These are phyloP conservation scores for Abrostola tripartita DNA, from an alignment of 2,888 invertebrate genomes.

Conservation along the genomic window DNA sequence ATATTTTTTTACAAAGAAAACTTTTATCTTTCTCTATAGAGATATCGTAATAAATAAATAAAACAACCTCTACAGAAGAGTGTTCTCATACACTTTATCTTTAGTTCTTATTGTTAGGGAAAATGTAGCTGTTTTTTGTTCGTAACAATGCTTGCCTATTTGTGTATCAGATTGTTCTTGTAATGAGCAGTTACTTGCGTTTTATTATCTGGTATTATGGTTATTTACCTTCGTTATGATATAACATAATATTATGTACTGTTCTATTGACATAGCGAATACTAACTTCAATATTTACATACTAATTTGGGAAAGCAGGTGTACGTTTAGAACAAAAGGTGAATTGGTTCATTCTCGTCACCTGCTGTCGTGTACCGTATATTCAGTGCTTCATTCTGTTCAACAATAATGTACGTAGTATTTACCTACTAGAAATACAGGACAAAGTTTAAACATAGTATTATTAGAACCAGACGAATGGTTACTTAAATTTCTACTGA, in stretches of 20 bases:
- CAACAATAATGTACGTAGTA: too few species aligned
- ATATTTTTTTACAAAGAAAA: conserved; percentile 3
- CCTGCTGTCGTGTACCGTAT: neutral
- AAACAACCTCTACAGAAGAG: conserved; percentile 12
- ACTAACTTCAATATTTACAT: conserved; percentile 1
- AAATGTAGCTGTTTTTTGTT: conserved; percentile 24
- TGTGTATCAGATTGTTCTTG: conserved; percentile 21
- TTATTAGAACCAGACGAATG: too few species aligned
- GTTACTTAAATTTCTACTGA: too few species aligned
- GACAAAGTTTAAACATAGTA: too few species aligned
- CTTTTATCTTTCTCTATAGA: conserved; percentile 13
- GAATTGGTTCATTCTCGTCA: conserved; percentile 11
- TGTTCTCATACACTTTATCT: conserved; percentile 16
- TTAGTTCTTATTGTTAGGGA: conserved; percentile 22
- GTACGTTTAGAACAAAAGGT: conserved; percentile 10
- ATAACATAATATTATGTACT: neutral
- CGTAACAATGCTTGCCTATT: conserved; percentile 11
- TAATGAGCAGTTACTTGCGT: conserved; percentile 16
- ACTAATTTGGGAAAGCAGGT: conserved; percentile 13
- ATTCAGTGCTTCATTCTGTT: too few species aligned
- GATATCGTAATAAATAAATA: conserved; percentile 29
- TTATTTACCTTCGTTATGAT: conserved; percentile 9
- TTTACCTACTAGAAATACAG: too few species aligned
- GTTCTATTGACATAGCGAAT: neutral
- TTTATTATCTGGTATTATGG: conserved; percentile 17